These are phyloP conservation scores for Ostrea denselamellosa DNA, from an alignment of 1,140 invertebrate species.

Conservation along the genomic window DNA sequence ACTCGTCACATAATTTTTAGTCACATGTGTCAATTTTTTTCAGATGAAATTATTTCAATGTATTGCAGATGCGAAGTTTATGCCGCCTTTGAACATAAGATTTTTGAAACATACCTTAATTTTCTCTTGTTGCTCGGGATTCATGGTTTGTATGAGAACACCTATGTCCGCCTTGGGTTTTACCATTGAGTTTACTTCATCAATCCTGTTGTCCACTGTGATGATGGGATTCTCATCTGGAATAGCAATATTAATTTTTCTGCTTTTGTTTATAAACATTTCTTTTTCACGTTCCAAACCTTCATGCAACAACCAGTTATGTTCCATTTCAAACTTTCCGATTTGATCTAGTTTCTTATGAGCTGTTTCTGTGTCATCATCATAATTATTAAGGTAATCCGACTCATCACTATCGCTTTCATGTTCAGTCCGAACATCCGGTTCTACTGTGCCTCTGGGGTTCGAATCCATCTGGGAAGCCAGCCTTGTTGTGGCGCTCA, in stretches of 20 bases:
- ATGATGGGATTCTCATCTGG: conserved; percentile 64
- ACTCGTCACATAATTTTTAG: background rate
- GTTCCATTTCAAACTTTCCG: conserved; percentile 67
- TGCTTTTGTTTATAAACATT: conserved; percentile 58
- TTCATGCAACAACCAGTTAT: conserved; percentile 69
- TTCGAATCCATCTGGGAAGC: conserved; percentile 15
- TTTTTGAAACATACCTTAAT: conserved; percentile 59
- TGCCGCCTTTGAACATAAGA: too few species aligned
- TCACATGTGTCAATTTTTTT: background rate
- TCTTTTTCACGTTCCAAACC: conserved; percentile 56
- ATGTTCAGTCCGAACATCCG: conserved; percentile 14
- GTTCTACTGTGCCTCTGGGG: background rate
- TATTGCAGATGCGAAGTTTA: background rate
- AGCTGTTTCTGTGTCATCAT: conserved; percentile 55
- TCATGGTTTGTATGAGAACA: conserved; percentile 58
- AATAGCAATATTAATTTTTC: conserved; percentile 63
- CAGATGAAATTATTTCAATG: background rate
- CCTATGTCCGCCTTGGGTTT: conserved; percentile 63
- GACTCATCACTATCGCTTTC: conserved; percentile 38
- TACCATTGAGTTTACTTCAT: conserved; percentile 65
- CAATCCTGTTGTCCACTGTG: conserved; percentile 61
- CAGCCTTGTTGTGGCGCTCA: conserved; percentile 39
- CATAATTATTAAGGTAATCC: conserved; percentile 52
- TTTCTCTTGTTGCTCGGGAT: conserved; percentile 58
- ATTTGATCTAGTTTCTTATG: conserved; percentile 46